Evolutionary conservation across 2,797 vertebrate genomes (phyloP).

Genomic region (Sebastolobus alascanus): DNA sequence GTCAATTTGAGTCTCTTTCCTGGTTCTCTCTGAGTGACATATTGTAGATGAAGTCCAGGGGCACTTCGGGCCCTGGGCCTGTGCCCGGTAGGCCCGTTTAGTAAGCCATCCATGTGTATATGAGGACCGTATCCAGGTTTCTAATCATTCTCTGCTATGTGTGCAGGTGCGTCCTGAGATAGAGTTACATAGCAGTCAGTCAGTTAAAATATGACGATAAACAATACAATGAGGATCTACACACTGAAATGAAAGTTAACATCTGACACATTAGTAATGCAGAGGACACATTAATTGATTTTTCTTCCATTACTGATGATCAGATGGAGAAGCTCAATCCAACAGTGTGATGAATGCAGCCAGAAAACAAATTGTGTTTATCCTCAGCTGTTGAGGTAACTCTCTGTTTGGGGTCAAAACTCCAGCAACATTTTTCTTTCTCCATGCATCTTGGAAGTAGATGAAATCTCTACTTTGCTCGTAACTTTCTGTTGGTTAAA

Average conservation of each 20-base stretch:
- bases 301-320: not conserved
- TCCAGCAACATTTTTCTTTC: not conserved
- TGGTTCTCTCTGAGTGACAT: not conserved
- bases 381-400: not conserved
- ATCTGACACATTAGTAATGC: not conserved
- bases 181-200: not conserved
- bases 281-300: not conserved
- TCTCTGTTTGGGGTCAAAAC: not conserved
- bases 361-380: constrained; percentile 17
- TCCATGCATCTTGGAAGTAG: not conserved
- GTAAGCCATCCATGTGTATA: not conserved
- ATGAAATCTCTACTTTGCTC: not conserved
- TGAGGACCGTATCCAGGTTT: not conserved
- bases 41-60: not conserved
- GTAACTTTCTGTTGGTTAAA: constrained; percentile 1
- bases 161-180: not conserved
- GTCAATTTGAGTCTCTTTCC: not conserved
- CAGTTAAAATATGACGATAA: not conserved
- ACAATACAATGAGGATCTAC: not conserved
- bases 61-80: not conserved
- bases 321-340: not conserved
- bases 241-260: not conserved
- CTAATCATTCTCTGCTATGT: not conserved
- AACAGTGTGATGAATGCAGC: constrained; percentile 1
- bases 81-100: not conserved